phyloP scores from a whole-genome alignment of 2,888 invertebrate species.

The Rhamnusium bicolor region DNA sequence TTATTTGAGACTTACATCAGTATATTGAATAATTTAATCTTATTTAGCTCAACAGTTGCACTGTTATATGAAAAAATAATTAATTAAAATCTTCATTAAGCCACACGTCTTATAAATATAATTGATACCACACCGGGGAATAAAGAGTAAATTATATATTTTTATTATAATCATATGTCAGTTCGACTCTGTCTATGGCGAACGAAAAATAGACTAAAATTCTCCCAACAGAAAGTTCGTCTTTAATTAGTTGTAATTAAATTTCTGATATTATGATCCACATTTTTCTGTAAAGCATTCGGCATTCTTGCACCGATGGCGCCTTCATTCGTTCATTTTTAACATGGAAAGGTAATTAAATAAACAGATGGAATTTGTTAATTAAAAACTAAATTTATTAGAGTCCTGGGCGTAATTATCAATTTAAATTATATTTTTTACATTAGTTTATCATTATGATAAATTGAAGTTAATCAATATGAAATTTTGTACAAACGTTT shows the following conservation, averaged over 20 bases:
- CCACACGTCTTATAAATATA: too few relatives aligned
- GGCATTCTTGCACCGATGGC: conserved; percentile 43
- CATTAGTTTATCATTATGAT: too few relatives aligned
- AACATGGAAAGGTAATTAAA: conserved; percentile 11
- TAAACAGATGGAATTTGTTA: conserved; percentile 4
- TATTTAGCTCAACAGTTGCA: too few relatives aligned
- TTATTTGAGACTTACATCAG: too few relatives aligned
- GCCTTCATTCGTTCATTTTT: conserved; percentile 18
- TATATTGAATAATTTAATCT: too few relatives aligned
- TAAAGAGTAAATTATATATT: not conserved
- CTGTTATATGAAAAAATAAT: too few relatives aligned
- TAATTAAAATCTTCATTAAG: too few relatives aligned
- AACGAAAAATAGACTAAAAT: conserved; percentile 56
- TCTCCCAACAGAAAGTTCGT: conserved; percentile 54
- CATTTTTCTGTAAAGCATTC: conserved; percentile 61
- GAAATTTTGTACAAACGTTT: too few relatives aligned
- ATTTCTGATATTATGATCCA: conserved; percentile 67
- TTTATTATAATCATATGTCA: not conserved
- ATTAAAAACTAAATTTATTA: not conserved
- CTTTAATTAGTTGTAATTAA: conserved; percentile 70
- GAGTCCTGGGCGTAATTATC: not conserved
- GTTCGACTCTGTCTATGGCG: conserved; percentile 16
- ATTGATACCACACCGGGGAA: not conserved
- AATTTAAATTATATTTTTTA: not conserved
- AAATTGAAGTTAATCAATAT: too few relatives aligned